Base-by-base conservation (phyloP, 2,888 invertebrate species). In the Periphyllus acericola region DNA sequence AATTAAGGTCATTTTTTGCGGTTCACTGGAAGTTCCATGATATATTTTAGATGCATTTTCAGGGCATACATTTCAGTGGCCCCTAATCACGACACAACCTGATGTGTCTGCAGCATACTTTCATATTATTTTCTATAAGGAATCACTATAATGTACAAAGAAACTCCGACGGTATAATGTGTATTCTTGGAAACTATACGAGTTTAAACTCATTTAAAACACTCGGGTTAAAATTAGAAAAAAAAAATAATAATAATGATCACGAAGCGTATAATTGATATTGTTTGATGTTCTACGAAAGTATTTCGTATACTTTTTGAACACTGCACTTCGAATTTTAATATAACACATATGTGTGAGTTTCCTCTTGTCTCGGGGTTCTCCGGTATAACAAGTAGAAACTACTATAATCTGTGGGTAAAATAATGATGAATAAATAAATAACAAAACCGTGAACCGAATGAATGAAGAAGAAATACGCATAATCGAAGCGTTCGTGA, bases 1-100 rank as follows among this genome's bases (percentile, higher is more conserved):
- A 60, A 80, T 80, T 80, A 36, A 66, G 80, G 80, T 66, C 60
- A 66, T 29, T 36, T 36, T 66, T 66, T n/a, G n/a, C 32, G 66
- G 36, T 36, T n/a, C n/a, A 80, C 80, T 80, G 34, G 79, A 60
- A n/a, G 36, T 60, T 66, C 36, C 60, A 25, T 19, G 60, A 60
- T 25, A 8, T 36, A 66, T 66, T 80, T 80, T 80, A 66, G n/a
- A 19, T n/a, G n/a, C 14, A n/a, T n/a, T 52, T 66, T 60, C 34
- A 80, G 60, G 66, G n/a, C 80, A 36, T n/a, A 66, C 36, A 25
- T 68, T 68, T 68, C 68, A 29, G 68, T 25, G 11, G n/a, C n/a
- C 5, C n/a, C 6, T 29, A 17, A 32, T 34, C 19, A 46, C 29
- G 21, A 68, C 66, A 68, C 68, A 29, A 68, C 14, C 40, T 19